Base-by-base conservation (phyloP, 2,888 invertebrate species). In the Merodon equestris region DNA sequence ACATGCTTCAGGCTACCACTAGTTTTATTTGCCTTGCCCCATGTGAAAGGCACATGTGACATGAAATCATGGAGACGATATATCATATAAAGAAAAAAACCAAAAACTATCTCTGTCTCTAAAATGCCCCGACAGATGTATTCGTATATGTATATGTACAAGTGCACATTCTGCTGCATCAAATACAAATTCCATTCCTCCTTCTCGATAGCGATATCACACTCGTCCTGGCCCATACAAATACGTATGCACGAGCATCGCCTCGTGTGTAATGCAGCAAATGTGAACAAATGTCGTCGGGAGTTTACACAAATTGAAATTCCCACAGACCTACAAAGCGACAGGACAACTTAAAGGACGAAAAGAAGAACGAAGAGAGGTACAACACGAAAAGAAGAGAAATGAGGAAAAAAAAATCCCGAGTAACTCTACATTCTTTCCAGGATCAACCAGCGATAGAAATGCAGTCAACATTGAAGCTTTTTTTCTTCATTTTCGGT, bases 231-330 rank as follows among this genome's bases (percentile, higher is more conserved):
- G 27, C 7, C 27, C 27, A 27, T 27, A 27, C 27, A 27, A 27
- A 27, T 27, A 27, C 27, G 7, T 27, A 27, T 4, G 27, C 7
- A 27, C 2, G 7, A 2, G 27, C 7, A 27, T 27, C 27, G 2
- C 27, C 66, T 71, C 71, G 75, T 81, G 75, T 75, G 81, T 75
- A 81, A 81, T 81, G 75, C 81, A 81, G 75, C 71, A 81, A 81
- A 75, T 75, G 81, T 81, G 75, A 81, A 81, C 81, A 75, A 81
- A 75, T 81, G 81, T 81, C 74, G 74, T 79, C 75, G 81, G 57
- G 74, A 75, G 74, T 81, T 75, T 70, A 71, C 74, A 79, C 74
- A 79, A 79, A 79, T 74, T 79, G 79, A 79, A 79, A 79, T 74
- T 79, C 68, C 60, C 79, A 79, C 60, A 40, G 61, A 61, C 72